Evolutionary conservation across 2,797 vertebrate genomes (phyloP).

Genomic region (Mergus octosetaceus): DNA sequence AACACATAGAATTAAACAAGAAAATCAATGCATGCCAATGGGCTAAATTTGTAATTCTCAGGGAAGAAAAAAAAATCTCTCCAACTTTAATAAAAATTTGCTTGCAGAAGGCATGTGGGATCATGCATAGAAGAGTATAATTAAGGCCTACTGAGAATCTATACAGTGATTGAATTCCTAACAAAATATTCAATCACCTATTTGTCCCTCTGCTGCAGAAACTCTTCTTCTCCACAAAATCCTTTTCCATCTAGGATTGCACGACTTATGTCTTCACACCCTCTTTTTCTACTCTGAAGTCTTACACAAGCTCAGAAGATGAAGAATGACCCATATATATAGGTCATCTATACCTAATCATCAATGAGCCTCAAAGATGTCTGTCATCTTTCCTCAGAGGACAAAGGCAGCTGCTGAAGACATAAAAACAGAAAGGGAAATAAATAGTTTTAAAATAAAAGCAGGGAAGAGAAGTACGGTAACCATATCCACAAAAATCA

Average conservation of each 20-base stretch:
- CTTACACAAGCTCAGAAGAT: neutral
- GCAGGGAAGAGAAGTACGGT: neutral
- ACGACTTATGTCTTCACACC: neutral
- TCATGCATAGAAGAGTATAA: neutral
- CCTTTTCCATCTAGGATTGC: neutral
- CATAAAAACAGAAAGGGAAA: neutral
- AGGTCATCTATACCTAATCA: neutral
- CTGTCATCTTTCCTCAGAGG: neutral
- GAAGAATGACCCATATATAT: neutral
- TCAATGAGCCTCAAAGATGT: neutral
- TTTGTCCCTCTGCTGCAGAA: neutral
- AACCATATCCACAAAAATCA: neutral
- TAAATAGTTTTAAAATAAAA: neutral
- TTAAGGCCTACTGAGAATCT: conserved; percentile 15
- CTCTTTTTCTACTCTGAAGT: neutral
- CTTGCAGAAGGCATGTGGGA: neutral
- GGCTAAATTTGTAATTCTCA: neutral
- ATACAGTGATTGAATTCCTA: conserved; percentile 1
- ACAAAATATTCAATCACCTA: neutral
- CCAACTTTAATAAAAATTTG: conserved; percentile 10
- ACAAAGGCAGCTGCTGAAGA: accelerated
- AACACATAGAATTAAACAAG: neutral
- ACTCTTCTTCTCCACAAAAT: neutral
- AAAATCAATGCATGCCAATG: neutral
- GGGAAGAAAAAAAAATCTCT: neutral